phyloP scores from a whole-genome alignment of 2,888 invertebrate genomes.

The Agriopis marginaria region DNA sequence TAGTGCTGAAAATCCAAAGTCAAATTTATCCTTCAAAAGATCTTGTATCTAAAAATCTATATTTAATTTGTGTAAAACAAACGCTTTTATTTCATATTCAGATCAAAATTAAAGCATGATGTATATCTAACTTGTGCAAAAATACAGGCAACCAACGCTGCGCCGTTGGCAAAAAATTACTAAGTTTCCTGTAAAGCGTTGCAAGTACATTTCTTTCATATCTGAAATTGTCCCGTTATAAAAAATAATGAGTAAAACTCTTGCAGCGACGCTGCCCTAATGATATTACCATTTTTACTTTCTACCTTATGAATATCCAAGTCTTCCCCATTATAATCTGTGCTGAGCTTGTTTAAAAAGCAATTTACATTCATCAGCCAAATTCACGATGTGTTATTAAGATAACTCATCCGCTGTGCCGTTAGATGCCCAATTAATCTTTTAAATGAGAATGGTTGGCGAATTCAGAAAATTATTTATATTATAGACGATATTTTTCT shows the following conservation, averaged over 20 bases:
- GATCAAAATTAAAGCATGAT: not conserved
- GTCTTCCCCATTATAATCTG: slow-evolving; percentile 60
- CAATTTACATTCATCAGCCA: slow-evolving; percentile 69
- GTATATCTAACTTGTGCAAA: not conserved
- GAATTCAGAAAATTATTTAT: slow-evolving; percentile 15
- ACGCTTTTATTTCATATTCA: no score
- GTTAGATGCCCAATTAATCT: slow-evolving; percentile 42
- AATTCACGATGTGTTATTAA: slow-evolving; percentile 48
- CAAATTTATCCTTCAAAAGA: no score
- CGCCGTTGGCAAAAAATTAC: slow-evolving; percentile 7
- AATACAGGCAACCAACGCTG: not conserved
- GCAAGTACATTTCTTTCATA: slow-evolving; percentile 30
- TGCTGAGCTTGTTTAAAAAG: slow-evolving; percentile 65
- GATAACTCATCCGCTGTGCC: slow-evolving; percentile 43
- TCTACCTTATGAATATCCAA: slow-evolving; percentile 75
- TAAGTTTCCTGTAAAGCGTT: slow-evolving; percentile 22
- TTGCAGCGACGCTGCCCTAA: slow-evolving; percentile 56
- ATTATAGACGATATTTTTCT: slow-evolving; percentile 7
- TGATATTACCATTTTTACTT: slow-evolving; percentile 73
- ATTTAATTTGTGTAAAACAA: no score
- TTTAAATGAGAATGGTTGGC: slow-evolving; percentile 27
- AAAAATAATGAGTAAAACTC: slow-evolving; percentile 45
- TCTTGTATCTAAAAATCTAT: no score
- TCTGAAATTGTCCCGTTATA: slow-evolving; percentile 52
- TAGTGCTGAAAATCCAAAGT: no score